Percentiles rank a stretch among this genome's conserved stretches.
phyloP scores from a whole-genome alignment of 53 echinoderm and acorn worm species.

The Echinometra lucunter region DNA sequence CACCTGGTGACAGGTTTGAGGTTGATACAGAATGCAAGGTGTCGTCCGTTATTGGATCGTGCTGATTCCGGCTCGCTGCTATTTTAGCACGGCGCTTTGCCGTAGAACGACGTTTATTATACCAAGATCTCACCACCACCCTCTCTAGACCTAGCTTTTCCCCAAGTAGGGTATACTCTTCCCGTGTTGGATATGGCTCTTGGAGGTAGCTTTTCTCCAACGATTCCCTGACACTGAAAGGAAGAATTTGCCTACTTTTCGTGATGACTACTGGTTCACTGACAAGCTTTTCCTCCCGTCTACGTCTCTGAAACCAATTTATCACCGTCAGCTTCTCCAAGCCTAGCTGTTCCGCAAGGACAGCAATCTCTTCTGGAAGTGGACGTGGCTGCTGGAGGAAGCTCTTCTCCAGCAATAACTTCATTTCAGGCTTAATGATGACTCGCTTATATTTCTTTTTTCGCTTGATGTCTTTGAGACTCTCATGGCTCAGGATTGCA shows the following conservation, averaged over 20 bases:
- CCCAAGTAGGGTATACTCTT: too few species aligned
- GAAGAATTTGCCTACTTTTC: too few species aligned
- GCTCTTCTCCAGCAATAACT: slow-evolving; percentile 92
- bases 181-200: too few species aligned
- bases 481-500: slow-evolving; percentile 81
- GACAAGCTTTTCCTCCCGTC: slow-evolving; percentile 98
- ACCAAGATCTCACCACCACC: too few species aligned
- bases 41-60: slow-evolving; percentile 51
- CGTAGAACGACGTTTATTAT: too few species aligned
- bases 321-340: slow-evolving; percentile 98
- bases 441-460: slow-evolving; percentile 96
- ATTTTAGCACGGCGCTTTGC: too few species aligned
- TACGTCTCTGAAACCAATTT: slow-evolving; percentile 97
- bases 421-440: slow-evolving; percentile 96
- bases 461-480: slow-evolving; percentile 84
- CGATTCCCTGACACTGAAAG: too few species aligned
- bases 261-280: slow-evolving; percentile 91
- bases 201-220: too few species aligned
- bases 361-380: slow-evolving; percentile 93
- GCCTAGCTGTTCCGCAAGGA: slow-evolving; percentile 87
- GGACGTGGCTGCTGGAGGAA: slow-evolving; percentile 93
- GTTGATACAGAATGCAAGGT: background rate
- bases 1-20: slow-evolving; percentile 28
- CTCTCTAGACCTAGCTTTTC: too few species aligned
- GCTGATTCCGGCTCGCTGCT: slow-evolving; percentile 76